Evolutionary conservation across 2,888 invertebrate genomes (phyloP).

Genomic region (Patella depressa): DNA sequence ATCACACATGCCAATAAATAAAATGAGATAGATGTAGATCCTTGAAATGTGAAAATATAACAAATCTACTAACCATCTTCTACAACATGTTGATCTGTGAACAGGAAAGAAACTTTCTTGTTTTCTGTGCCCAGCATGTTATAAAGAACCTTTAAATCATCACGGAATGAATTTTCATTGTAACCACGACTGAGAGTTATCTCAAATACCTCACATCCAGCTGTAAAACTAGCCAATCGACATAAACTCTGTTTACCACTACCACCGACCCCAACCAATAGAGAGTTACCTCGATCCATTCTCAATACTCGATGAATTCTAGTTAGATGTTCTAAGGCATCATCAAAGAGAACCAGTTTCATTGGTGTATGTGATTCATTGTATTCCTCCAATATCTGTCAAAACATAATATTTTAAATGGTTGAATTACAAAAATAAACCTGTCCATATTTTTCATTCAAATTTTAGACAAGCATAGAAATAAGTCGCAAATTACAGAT

Average conservation of each 20-base stretch:
- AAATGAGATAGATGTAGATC: background rate
- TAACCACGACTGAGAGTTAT: slow-evolving; percentile 89
- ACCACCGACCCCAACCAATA: slow-evolving; percentile 91
- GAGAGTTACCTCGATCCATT: slow-evolving; percentile 86
- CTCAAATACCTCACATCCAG: slow-evolving; percentile 86
- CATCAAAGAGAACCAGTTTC: slow-evolving; percentile 89
- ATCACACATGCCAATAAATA: too few species aligned
- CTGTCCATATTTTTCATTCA: too few species aligned
- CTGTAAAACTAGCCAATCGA: slow-evolving; percentile 85
- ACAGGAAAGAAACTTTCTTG: slow-evolving; percentile 85
- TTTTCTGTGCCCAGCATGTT: slow-evolving; percentile 83
- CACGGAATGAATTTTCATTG: slow-evolving; percentile 85
- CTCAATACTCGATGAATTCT: slow-evolving; percentile 87
- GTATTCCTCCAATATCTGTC: slow-evolving; percentile 86
- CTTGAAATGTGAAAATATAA: background rate
- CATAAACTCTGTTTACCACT: slow-evolving; percentile 89
- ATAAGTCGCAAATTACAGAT: too few species aligned
- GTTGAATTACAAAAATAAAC: too few species aligned
- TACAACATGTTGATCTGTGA: slow-evolving; percentile 83
- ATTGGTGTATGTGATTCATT: slow-evolving; percentile 82
- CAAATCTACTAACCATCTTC: slow-evolving; percentile 71
- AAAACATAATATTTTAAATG: slow-evolving; percentile 19
- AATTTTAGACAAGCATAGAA: too few species aligned
- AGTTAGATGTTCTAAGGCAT: slow-evolving; percentile 91
- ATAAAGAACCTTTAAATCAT: slow-evolving; percentile 87